Percentiles rank a stretch among this genome's conserved stretches.
These are phyloP conservation scores for Ormyrus pomaceus DNA, from an alignment of 2,888 invertebrate species.

Conservation along the genomic window DNA sequence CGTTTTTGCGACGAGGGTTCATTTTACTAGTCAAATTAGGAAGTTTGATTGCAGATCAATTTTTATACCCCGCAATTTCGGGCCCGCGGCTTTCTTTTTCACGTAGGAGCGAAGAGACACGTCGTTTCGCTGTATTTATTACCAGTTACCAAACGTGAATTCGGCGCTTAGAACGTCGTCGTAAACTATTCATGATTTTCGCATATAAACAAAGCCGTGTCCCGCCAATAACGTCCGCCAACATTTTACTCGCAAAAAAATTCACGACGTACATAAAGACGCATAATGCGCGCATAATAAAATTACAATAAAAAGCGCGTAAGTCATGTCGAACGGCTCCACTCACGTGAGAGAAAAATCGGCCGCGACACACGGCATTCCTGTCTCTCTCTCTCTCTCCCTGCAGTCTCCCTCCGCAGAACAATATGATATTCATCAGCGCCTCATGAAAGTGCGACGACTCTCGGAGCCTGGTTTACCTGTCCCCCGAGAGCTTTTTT, in stretches of 20 bases:
- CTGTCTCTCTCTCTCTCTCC: constrained; percentile 15
- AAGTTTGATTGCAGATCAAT: no score
- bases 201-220: no score
- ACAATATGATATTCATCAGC: constrained; percentile 48
- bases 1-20: no score
- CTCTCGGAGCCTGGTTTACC: constrained; percentile 16
- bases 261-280: constrained; percentile 13
- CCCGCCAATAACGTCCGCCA: no score
- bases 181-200: background rate
- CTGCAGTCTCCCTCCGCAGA: background rate
- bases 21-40: no score
- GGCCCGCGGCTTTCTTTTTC: no score
- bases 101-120: no score
- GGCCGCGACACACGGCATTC: constrained; percentile 32
- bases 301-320: constrained; percentile 49
- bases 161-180: background rate
- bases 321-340: constrained; percentile 33
- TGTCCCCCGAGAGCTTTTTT: background rate
- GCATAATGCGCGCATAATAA: constrained; percentile 6
- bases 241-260: background rate
- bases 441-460: constrained; percentile 23
- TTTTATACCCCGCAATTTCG: no score
- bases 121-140: no score
- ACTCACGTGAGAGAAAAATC: constrained; percentile 21
- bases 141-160: no score